A percentile compares a stretch with the other conserved stretches of the same genome.
Evolutionary conservation across 2,888 invertebrate species (phyloP).

Genomic region (Malacosoma neustria): DNA sequence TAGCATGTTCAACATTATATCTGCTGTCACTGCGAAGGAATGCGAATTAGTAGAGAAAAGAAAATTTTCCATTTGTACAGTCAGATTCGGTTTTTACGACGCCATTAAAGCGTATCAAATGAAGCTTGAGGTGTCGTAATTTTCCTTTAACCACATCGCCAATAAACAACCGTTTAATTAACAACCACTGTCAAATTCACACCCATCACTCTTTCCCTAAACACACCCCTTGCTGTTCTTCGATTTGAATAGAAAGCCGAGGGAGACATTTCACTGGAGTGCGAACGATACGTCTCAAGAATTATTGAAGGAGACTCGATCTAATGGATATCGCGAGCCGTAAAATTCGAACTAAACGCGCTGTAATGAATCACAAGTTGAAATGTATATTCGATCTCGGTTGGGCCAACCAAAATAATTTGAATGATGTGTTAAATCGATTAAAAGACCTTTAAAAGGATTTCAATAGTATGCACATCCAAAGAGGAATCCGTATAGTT

Average conservation of each 20-base stretch:
- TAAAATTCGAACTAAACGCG: slow-evolving; percentile 9
- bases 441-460: no score
- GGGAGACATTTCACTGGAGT: slow-evolving; percentile 19
- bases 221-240: slow-evolving; percentile 29
- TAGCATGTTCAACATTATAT: background rate
- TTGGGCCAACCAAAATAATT: background rate
- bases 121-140: slow-evolving; percentile 40
- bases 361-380: slow-evolving; percentile 17
- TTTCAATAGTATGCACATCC: no score
- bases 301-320: slow-evolving; percentile 6
- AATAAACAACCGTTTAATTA: slow-evolving; percentile 54
- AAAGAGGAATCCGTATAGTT: no score
- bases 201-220: slow-evolving; percentile 36
- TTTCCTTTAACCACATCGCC: slow-evolving; percentile 27
- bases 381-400: slow-evolving; percentile 12
- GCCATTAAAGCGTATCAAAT: slow-evolving; percentile 45
- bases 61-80: slow-evolving; percentile 18
- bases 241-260: slow-evolving; percentile 24
- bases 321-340: slow-evolving; percentile 7
- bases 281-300: slow-evolving; percentile 7
- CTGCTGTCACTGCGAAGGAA: background rate
- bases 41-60: background rate
- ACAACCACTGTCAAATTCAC: slow-evolving; percentile 62
- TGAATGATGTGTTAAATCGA: background rate
- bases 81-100: slow-evolving; percentile 36